Evolutionary conservation across 2,113 vertebrate species (phyloP).

Genomic region (Daubentonia madagascariensis): DNA sequence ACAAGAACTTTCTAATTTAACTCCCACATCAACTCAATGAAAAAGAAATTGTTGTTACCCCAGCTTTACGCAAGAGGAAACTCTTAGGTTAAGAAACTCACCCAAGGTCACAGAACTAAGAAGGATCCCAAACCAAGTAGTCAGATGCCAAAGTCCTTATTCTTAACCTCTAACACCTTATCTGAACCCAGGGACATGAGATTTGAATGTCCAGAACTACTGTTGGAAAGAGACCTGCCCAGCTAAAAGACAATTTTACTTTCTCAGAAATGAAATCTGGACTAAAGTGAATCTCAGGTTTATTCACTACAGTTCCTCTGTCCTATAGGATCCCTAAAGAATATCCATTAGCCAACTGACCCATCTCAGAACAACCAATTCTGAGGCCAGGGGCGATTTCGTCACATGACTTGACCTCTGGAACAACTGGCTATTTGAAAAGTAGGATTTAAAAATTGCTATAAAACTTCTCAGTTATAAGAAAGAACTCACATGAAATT

Average conservation of each 20-base stretch:
- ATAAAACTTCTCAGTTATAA: neutral
- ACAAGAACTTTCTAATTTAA: neutral
- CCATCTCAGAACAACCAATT: neutral
- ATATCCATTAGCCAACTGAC: neutral
- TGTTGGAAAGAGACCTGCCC: neutral
- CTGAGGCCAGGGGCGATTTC: neutral
- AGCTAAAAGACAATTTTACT: neutral
- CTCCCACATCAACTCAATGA: neutral
- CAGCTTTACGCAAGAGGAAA: neutral
- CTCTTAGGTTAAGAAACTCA: no score
- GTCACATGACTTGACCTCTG: neutral
- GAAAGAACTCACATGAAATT: neutral
- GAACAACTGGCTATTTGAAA: neutral
- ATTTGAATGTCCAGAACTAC: neutral
- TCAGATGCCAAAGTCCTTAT: neutral
- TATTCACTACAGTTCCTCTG: rapidly evolving
- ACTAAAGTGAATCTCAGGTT: rapidly evolving
- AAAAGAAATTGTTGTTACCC: neutral
- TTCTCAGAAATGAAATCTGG: neutral
- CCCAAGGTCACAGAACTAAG: neutral
- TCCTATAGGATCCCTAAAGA: rapidly evolving
- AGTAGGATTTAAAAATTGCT: neutral
- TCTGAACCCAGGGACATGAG: rapidly evolving
- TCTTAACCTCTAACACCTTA: neutral
- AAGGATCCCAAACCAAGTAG: neutral